phyloP scores from a whole-genome alignment of 1,140 invertebrate genomes.

The Hermatobates lingyangjiaoensis region DNA sequence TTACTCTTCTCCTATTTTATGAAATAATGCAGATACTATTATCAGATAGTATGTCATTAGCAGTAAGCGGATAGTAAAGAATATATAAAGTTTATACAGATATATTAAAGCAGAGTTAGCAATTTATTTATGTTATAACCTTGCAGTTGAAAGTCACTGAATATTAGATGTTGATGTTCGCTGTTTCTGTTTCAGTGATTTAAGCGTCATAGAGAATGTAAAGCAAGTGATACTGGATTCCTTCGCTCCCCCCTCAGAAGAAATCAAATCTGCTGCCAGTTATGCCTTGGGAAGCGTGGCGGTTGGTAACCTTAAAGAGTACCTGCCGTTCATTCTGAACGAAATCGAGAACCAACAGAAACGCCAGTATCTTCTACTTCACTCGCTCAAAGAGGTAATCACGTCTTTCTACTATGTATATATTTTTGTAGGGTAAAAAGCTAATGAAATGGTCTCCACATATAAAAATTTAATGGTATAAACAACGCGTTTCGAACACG shows the following conservation, averaged over 20 bases:
- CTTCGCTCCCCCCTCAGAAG: slow-evolving; percentile 59
- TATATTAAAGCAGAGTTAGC: slow-evolving; percentile 2
- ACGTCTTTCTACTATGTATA: no score
- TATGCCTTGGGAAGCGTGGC: slow-evolving; percentile 89
- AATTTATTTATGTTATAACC: no score
- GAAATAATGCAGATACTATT: no score
- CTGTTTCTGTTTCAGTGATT: slow-evolving; percentile 43
- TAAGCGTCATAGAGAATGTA: slow-evolving; percentile 53
- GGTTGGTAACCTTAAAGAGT: slow-evolving; percentile 83
- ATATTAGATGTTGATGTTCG: no score
- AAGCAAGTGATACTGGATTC: slow-evolving; percentile 56
- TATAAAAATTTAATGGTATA: no score
- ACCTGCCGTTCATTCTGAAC: slow-evolving; percentile 81
- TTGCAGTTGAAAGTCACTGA: no score
- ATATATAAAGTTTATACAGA: background rate
- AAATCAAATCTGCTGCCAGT: slow-evolving; percentile 88
- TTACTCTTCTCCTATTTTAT: no score
- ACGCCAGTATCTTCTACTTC: slow-evolving; percentile 84
- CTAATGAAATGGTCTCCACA: no score
- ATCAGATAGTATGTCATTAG: no score
- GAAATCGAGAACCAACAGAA: slow-evolving; percentile 88
- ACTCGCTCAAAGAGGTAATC: slow-evolving; percentile 89
- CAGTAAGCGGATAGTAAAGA: no score
- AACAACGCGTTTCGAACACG: no score
- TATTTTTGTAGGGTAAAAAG: no score